Evolutionary conservation across 2,888 invertebrate genomes (phyloP), one percentile per base, ranked within the genome.

Genomic region (Drosophila conformis): DNA sequence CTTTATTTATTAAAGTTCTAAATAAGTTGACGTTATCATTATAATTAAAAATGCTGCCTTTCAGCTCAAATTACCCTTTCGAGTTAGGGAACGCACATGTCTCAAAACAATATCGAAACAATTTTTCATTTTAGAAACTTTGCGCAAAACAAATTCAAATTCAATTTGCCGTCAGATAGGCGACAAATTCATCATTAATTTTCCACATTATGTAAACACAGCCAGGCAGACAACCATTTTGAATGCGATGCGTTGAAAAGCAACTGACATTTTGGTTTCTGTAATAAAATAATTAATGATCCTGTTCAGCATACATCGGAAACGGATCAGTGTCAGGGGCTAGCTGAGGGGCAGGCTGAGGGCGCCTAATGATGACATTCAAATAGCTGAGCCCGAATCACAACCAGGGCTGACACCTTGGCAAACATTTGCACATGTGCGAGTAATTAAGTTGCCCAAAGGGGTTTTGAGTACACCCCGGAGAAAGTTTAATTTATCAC

Each of bases 231-330:
- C 25, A 88, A 86, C 76, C 90, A 90, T 76, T 87, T 75, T 73
- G 80, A 80, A 66, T 59, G 71, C 73, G 42, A 61, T 21, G 74
- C 62, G 89, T 66, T 88, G 90, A 90, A 83, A 86, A 64, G 78
- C 69, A 63, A 71, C 90, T 90, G 87, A 90, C 91, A 90, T 89
- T 90, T 89, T 85, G 90, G 87, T 90, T 90, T 87, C 83, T 90
- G 90, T 85, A 89, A 90, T 90, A 90, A 90, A 87, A 83, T 88
- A 88, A 88, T 88, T 88, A 88, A 88, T 88, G 90, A 90, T 84
- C 80, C 40, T 38, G 27, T 25, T 25, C 67, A 48, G 53, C 38
- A 25, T 51, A 38, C 70, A 71, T 83, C 79, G 83, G 69, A 85
- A 80, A 76, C 75, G 89, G 85, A 85, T 85, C 89, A 89, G 71